Percentiles rank a stretch among this genome's conserved stretches.
Evolutionary conservation across 2,797 vertebrate species (phyloP).

Genomic region (Notolabrus celidotus): DNA sequence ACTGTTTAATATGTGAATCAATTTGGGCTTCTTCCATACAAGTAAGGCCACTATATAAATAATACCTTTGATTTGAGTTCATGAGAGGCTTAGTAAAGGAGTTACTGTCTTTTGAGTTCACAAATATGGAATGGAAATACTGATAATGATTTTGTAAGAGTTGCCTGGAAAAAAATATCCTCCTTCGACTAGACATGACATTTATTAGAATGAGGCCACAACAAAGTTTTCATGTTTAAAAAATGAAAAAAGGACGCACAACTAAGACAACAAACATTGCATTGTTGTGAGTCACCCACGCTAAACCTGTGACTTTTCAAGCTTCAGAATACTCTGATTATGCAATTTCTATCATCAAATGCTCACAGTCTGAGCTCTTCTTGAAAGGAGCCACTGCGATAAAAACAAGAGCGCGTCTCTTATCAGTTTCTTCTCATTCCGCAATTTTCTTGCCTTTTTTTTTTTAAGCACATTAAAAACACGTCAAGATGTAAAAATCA

Average conservation of each 20-base stretch:
- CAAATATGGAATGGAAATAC: conserved; percentile 9
- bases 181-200: conserved; percentile 39
- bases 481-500: conserved; percentile 64
- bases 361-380: conserved; percentile 50
- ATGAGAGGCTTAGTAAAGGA: conserved; percentile 3
- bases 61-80: not conserved
- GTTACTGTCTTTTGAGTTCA: conserved; percentile 26
- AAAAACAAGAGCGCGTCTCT: conserved; percentile 46
- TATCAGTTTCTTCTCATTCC: conserved; percentile 45
- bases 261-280: conserved; percentile 62
- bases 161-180: not conserved
- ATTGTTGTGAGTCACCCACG: conserved; percentile 62
- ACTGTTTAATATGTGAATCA: no score
- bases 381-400: conserved; percentile 48
- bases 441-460: conserved; percentile 35
- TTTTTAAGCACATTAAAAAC: conserved; percentile 56
- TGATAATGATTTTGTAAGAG: no score
- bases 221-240: conserved; percentile 62
- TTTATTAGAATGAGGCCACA: conserved; percentile 53
- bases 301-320: conserved; percentile 62
- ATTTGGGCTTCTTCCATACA: not conserved
- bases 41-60: not conserved
- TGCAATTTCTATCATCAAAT: conserved; percentile 63
- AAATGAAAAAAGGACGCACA: conserved; percentile 36
- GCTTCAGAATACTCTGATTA: conserved; percentile 64